Evolutionary conservation across 2,888 invertebrate genomes (phyloP).

Genomic region (Barypeithes pellucidus): DNA sequence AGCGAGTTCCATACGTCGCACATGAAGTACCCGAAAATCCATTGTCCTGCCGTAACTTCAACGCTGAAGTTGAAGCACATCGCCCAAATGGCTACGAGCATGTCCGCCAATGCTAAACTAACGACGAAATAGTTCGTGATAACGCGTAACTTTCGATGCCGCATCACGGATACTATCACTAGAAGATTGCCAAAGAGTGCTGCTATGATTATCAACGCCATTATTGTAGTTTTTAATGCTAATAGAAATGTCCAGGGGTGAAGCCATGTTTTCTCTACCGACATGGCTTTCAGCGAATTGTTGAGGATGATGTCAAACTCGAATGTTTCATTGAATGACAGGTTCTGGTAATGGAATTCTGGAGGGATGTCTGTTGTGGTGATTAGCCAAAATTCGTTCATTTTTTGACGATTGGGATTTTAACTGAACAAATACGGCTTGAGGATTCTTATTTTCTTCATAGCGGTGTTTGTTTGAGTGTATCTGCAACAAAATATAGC

Average conservation of each 20-base stretch:
- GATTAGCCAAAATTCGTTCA: slow-evolving; percentile 38
- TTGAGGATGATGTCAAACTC: slow-evolving; percentile 16
- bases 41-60: slow-evolving; percentile 86
- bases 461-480: background rate
- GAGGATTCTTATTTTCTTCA: slow-evolving; percentile 30
- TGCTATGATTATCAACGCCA: slow-evolving; percentile 90
- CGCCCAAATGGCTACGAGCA: slow-evolving; percentile 94
- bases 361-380: slow-evolving; percentile 31
- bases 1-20: slow-evolving; percentile 97
- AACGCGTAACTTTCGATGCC: slow-evolving; percentile 83
- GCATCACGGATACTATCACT: slow-evolving; percentile 90
- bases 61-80: slow-evolving; percentile 96
- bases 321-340: slow-evolving; percentile 27
- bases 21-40: slow-evolving; percentile 93
- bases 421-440: slow-evolving; percentile 1
- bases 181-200: slow-evolving; percentile 93
- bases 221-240: slow-evolving; percentile 83
- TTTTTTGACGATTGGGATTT: slow-evolving; percentile 24
- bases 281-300: slow-evolving; percentile 33
- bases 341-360: slow-evolving; percentile 33
- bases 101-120: slow-evolving; percentile 93
- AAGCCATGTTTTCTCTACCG: slow-evolving; percentile 57
- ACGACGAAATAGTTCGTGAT: slow-evolving; percentile 98
- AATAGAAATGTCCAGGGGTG: slow-evolving; percentile 74
- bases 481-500: slow-evolving; percentile 18